Percentiles rank a stretch among this genome's conserved stretches.
These are phyloP conservation scores for Leuciscus waleckii DNA, from an alignment of 2,797 vertebrate species.

Conservation along the genomic window DNA sequence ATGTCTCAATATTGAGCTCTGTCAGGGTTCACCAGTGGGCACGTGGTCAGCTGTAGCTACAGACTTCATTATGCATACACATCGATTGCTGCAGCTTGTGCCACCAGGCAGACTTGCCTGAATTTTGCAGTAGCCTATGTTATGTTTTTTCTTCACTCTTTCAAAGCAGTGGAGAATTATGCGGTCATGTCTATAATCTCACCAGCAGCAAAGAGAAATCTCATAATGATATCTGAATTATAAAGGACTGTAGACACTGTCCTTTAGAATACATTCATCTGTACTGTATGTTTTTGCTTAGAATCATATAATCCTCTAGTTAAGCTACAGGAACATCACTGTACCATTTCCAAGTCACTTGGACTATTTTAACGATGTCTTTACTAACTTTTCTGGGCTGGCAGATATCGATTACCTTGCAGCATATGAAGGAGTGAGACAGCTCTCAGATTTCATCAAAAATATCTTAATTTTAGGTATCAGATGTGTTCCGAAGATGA, in stretches of 20 bases:
- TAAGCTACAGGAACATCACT: not conserved
- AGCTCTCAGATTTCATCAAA: too few species aligned
- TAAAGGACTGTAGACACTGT: not conserved
- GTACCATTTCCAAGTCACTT: not conserved
- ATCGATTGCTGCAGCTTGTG: constrained; percentile 32
- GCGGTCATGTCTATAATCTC: constrained; percentile 30
- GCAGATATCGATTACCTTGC: too few species aligned
- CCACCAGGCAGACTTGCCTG: constrained; percentile 3
- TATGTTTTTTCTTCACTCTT: constrained; percentile 47
- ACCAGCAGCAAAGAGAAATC: constrained; percentile 37
- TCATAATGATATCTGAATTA: constrained; percentile 28
- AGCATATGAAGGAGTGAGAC: too few species aligned
- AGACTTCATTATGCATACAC: constrained; percentile 49
- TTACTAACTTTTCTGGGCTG: too few species aligned
- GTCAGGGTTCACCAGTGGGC: constrained; percentile 34
- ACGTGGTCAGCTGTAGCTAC: constrained; percentile 47
- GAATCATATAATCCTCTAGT: not conserved
- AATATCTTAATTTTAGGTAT: too few species aligned
- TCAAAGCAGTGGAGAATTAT: constrained; percentile 17
- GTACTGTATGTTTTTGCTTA: not conserved
- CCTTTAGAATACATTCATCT: not conserved
- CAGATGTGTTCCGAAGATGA: too few species aligned
- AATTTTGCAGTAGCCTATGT: constrained; percentile 39
- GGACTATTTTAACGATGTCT: too few species aligned
- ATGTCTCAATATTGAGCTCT: constrained; percentile 39